Percentiles rank a stretch among this genome's conserved stretches.
Evolutionary conservation across 2,797 vertebrate species (phyloP).

Genomic region (Enteromius unitaeniatus): DNA sequence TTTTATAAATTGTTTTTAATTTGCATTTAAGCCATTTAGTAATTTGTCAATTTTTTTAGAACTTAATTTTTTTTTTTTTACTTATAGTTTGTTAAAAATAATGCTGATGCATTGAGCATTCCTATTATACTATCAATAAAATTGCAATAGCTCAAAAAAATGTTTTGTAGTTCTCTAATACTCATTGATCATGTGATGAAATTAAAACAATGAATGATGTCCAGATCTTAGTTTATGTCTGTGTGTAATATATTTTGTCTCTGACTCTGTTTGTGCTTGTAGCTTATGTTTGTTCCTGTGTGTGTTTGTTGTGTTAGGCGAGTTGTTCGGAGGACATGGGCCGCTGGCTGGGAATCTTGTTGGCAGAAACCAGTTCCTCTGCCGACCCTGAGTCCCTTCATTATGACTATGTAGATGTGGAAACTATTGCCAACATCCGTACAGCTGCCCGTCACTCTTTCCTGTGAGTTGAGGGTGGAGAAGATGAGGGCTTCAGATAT

Average conservation of each 20-base stretch:
- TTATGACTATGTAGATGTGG: constrained; percentile 97
- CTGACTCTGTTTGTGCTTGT: constrained; percentile 1
- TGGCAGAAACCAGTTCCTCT: constrained; percentile 88
- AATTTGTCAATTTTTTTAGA: neutral
- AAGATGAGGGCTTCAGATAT: neutral
- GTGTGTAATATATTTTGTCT: neutral
- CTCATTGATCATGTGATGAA: neutral
- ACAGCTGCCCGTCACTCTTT: constrained; percentile 87
- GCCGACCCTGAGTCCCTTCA: constrained; percentile 92
- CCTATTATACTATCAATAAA: neutral
- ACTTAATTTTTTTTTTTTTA: neutral
- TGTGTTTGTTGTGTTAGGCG: constrained; percentile 76
- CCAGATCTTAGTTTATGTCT: neutral
- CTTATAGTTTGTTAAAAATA: neutral
- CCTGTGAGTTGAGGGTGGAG: constrained; percentile 47
- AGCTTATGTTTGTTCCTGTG: neutral
- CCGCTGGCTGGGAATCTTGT: constrained; percentile 93
- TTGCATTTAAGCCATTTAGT: neutral
- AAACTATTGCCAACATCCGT: constrained; percentile 93
- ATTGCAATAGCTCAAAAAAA: neutral
- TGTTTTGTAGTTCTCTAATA: neutral
- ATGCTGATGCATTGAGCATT: neutral
- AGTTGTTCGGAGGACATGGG: constrained; percentile 92
- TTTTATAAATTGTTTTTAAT: neutral
- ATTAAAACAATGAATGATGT: neutral